Conservation (phyloP, 2,797 vertebrate genomes). For the Typhlichthys eigenmanni region DNA sequence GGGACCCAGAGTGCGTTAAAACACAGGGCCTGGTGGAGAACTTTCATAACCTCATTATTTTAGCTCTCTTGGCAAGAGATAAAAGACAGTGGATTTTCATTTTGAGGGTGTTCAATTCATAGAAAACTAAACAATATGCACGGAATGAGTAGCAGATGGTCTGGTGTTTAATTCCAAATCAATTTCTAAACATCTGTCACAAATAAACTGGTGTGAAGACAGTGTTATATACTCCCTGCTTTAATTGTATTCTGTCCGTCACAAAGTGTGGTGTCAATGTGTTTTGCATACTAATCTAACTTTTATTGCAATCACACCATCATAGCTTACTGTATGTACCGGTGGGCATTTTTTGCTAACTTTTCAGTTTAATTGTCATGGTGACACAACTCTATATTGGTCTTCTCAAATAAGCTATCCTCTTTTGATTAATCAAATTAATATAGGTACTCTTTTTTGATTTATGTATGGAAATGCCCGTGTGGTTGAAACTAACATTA, state of each 20-base stretch:
- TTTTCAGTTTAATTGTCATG: no score
- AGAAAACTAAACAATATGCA: slow-evolving; percentile 69
- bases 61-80: slow-evolving; percentile 69
- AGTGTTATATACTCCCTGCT: slow-evolving; percentile 29
- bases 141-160: slow-evolving; percentile 73
- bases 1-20: slow-evolving; percentile 32
- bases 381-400: no score
- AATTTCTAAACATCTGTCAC: slow-evolving; percentile 71
- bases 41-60: slow-evolving; percentile 69
- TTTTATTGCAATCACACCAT: neutral
- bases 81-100: slow-evolving; percentile 64
- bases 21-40: slow-evolving; percentile 51
- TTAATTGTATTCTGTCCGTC: slow-evolving; percentile 31
- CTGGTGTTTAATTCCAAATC: slow-evolving; percentile 59
- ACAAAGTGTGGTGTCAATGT: neutral
- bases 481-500: no score
- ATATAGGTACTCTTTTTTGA: no score
- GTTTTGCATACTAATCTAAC: no score
- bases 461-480: no score
- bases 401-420: no score
- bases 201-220: slow-evolving; percentile 44
- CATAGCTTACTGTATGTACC: slow-evolving; percentile 7
- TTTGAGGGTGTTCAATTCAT: slow-evolving; percentile 64
- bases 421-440: no score
- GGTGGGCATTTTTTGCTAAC: neutral